Percentiles rank a stretch among this genome's conserved stretches.
Evolutionary conservation across 2,113 vertebrate genomes (phyloP).

Genomic region (Misgurnus mizolepis): DNA sequence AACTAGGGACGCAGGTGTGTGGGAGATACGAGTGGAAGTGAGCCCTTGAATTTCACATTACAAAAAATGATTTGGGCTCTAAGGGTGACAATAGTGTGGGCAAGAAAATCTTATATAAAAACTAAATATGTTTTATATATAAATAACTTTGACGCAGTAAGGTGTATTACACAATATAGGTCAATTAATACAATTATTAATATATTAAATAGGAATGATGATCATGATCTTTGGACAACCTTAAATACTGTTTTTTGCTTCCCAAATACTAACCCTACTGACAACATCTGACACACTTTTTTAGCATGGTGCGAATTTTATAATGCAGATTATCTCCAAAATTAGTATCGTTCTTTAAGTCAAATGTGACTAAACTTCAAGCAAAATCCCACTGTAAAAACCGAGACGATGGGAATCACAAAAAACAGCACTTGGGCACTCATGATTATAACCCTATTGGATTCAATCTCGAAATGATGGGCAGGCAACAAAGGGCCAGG

Average conservation of each 20-base stretch:
- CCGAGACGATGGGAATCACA: background rate
- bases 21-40: background rate
- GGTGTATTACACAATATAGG: too few species aligned
- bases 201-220: too few species aligned
- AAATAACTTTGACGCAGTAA: too few species aligned
- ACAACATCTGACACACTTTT: too few species aligned
- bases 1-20: conserved; percentile 2
- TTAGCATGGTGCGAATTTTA: background rate
- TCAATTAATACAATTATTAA: too few species aligned
- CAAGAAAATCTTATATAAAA: too few species aligned
- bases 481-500: conserved; percentile 65
- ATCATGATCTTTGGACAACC: too few species aligned
- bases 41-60: background rate
- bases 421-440: conserved; percentile 16
- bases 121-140: too few species aligned
- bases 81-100: background rate
- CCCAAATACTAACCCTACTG: too few species aligned
- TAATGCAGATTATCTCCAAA: background rate
- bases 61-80: background rate
- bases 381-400: background rate
- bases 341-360: background rate
- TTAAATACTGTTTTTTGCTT: too few species aligned
- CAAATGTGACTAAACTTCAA: background rate
- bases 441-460: conserved; percentile 47
- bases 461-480: conserved; percentile 59